Percentiles rank a stretch among this genome's conserved stretches.
Conservation (phyloP, 2,888 invertebrate genomes). For the Drosophila imparisetae region DNA sequence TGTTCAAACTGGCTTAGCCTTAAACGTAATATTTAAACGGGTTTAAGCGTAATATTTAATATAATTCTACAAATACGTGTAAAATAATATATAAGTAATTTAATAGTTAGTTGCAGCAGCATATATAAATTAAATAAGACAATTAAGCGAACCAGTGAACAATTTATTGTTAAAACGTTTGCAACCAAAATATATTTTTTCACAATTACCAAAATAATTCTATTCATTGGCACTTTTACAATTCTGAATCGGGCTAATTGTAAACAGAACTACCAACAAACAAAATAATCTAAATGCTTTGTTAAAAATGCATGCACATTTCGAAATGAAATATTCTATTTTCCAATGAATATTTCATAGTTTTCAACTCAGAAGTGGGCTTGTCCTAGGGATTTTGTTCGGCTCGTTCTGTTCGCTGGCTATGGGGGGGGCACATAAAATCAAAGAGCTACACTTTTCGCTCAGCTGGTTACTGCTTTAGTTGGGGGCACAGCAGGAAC, state of each 20-base stretch:
- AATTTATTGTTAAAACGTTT: not conserved
- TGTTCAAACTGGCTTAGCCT: not conserved
- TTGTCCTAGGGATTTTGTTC: not conserved
- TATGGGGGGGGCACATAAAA: not conserved
- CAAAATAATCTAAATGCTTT: constrained; percentile 6
- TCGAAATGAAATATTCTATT: not conserved
- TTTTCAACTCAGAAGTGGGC: constrained; percentile 4
- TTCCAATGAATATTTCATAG: not conserved
- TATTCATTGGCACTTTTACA: not conserved
- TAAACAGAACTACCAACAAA: not conserved
- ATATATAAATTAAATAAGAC: not conserved
- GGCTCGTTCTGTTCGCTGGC: not conserved
- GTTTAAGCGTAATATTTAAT: too few relatives aligned
- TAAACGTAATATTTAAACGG: too few relatives aligned
- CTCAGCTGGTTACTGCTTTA: constrained; percentile 40
- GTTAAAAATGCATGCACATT: not conserved
- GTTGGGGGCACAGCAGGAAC: constrained; percentile 17
- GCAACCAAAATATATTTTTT: not conserved
- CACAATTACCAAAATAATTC: not conserved
- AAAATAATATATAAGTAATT: not conserved
- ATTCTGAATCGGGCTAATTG: constrained; percentile 12
- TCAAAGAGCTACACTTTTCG: constrained; percentile 19
- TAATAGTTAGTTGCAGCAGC: too few relatives aligned
- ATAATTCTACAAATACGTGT: not conserved
- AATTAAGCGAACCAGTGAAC: not conserved